Base-by-base conservation (phyloP, 1,140 invertebrate species). In the Penaeus chinensis region DNA sequence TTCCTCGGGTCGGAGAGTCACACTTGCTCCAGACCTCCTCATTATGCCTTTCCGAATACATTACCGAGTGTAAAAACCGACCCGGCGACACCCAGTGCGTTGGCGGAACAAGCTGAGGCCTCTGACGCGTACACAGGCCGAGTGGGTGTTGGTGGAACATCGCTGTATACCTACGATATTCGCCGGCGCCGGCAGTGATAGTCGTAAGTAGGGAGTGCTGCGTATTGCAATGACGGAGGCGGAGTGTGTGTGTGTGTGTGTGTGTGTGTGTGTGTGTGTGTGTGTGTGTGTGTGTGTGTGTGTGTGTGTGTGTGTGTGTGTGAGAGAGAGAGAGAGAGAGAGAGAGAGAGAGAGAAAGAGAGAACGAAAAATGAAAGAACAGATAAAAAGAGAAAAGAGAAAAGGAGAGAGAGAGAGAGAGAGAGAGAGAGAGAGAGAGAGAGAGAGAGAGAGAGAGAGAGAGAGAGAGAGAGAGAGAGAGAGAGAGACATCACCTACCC, bases 221-320 rank as follows among this genome's bases (percentile, higher is more conserved):
- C 47, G 47, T 13, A 7, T 47, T 47, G 47, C 47, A 47, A 32
- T 32, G 32, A 32, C 32, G 32, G 32, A 32, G 2, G 32, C 32
- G 32, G 32, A 19, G 27, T 5, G 27, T 24, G 24, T 77, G 32
- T 62, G 71, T 22, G 27, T 84, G 71, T 77, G 24, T 84, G 71
- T 76, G 61, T 63, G 27, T 84, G 71, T 77, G 54, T 84, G 60
- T 61, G 60, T 62, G 71, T 77, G 24, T 84, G 71, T 76, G 61
- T 63, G 27, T 84, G 71, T 77, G 54, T 84, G 60, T 61, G 60
- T 62, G n/a, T 80, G 27, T 80, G n/a, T 80, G 10, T 63, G 24
- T 62, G 60, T 63, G 22, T 62, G 60, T 63, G 27, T 63, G n/a
- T 63, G 60, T 63, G 18, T 63, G 0, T 63, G 60, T 16, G n/a